Evolutionary conservation across 2,797 vertebrate species (phyloP).

Genomic region (Oreonectes daqikongensis): DNA sequence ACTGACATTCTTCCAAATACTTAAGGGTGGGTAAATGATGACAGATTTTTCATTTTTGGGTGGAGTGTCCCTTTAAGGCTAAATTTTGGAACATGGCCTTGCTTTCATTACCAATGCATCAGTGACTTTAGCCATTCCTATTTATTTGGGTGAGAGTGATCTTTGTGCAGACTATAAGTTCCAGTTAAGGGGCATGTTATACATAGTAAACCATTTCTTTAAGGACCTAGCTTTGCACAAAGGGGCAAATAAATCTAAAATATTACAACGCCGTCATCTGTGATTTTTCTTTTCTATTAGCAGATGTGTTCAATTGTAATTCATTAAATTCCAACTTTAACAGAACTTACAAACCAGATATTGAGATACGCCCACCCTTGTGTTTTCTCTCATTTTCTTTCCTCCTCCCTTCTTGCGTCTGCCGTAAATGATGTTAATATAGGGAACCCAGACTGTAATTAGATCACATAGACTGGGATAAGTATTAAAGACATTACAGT

Average conservation of each 20-base stretch:
- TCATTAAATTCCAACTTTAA: no score
- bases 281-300: no score
- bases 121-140: not conserved
- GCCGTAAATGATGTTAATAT: slow-evolving; percentile 52
- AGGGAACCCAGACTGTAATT: slow-evolving; percentile 45
- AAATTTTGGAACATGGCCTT: not conserved
- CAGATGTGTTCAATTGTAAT: no score
- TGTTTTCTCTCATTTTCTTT: not conserved
- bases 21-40: no score
- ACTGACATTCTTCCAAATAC: no score
- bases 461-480: slow-evolving; percentile 45
- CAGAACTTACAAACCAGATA: no score
- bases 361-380: not conserved
- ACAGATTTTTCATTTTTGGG: no score
- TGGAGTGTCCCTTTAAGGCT: no score
- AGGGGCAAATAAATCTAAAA: no score
- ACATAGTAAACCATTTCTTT: no score
- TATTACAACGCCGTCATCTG: not conserved
- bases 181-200: not conserved
- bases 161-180: not conserved
- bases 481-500: slow-evolving; percentile 51
- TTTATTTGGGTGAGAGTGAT: not conserved
- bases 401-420: slow-evolving; percentile 22
- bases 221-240: no score
- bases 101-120: no score